Percentiles rank a stretch among this genome's conserved stretches.
phyloP scores from a whole-genome alignment of 2,113 vertebrate species.

The Rhadina sibilatrix region DNA sequence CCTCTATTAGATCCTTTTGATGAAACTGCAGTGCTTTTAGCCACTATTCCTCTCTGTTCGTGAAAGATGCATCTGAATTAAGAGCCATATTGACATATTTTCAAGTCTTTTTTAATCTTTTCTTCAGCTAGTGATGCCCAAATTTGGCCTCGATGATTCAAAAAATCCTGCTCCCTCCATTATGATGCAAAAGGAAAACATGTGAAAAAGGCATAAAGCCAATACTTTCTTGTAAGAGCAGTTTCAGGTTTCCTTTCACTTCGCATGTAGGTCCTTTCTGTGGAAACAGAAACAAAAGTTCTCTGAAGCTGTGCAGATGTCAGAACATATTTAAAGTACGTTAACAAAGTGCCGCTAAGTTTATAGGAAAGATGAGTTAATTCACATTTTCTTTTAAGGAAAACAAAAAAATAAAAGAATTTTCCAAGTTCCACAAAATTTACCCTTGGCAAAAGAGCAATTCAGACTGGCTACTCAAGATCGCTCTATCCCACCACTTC shows the following conservation, averaged over 20 bases:
- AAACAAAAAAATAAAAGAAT: not conserved
- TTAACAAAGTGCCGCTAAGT: not conserved
- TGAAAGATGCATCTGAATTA: not conserved
- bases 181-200: constrained; percentile 35
- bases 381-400: not conserved
- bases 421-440: not conserved
- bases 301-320: not conserved
- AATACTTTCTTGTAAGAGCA: not conserved
- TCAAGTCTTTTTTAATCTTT: constrained; percentile 20
- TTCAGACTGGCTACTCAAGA: not conserved
- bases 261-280: constrained; percentile 56
- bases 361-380: not conserved
- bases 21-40: not conserved
- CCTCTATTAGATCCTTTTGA: not conserved
- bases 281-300: constrained; percentile 41
- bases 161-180: constrained; percentile 20
- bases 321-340: not conserved
- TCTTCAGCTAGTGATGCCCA: not conserved
- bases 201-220: not conserved
- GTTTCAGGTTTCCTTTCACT: constrained; percentile 34
- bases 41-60: not conserved
- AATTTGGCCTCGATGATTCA: not conserved
- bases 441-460: not conserved
- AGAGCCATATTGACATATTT: not conserved
- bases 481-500: not conserved